Conservation (phyloP, 2,797 vertebrate species). For the Naso thynnoides region DNA sequence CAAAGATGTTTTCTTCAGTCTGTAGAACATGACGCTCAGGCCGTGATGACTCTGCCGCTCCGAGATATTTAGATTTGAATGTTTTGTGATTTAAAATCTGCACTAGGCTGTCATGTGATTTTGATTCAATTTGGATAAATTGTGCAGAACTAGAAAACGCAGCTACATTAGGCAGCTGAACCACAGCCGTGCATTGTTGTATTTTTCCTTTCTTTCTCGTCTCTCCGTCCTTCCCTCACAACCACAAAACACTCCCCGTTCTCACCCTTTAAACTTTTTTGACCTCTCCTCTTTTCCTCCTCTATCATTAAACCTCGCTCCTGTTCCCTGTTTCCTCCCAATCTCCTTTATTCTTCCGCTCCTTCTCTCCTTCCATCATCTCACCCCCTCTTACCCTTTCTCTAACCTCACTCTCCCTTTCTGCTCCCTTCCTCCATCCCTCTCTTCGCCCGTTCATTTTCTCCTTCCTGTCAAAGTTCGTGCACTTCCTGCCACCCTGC, state of each 20-base stretch:
- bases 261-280: background rate
- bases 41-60: too few relatives aligned
- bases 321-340: background rate
- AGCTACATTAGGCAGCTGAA: too few relatives aligned
- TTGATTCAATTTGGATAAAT: too few relatives aligned
- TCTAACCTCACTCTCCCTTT: slow-evolving; percentile 58
- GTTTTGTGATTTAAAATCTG: too few relatives aligned
- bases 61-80: too few relatives aligned
- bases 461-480: slow-evolving; percentile 80
- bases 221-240: background rate
- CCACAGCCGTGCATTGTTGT: background rate
- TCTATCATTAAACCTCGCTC: slow-evolving; percentile 11
- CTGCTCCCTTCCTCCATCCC: slow-evolving; percentile 34
- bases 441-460: slow-evolving; percentile 62
- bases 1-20: too few relatives aligned
- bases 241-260: background rate
- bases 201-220: background rate
- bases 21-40: too few relatives aligned
- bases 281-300: slow-evolving; percentile 16
- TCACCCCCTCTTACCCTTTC: slow-evolving; percentile 51
- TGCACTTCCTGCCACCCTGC: slow-evolving; percentile 77
- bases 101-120: too few relatives aligned
- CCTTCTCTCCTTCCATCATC: slow-evolving; percentile 25
- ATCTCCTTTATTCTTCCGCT: background rate
- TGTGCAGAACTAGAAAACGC: too few relatives aligned